Conservation (phyloP, 2,113 vertebrate species). For the Apodemus speciosus region DNA sequence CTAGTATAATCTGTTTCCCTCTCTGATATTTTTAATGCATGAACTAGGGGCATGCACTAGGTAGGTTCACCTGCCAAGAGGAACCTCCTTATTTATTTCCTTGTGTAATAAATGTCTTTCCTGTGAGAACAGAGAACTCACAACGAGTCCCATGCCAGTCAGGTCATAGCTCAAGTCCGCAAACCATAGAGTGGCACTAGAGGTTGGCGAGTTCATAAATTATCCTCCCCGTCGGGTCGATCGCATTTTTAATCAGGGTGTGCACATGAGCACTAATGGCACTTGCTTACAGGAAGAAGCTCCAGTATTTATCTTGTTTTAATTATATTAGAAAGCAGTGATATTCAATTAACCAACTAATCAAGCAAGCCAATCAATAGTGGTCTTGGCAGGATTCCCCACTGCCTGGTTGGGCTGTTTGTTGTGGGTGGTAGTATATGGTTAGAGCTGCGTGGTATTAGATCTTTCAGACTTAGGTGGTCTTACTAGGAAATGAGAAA, state of each 20-base stretch:
- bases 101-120: slow-evolving; percentile 7
- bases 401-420: neutral
- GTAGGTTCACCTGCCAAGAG: neutral
- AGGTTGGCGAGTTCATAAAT: slow-evolving; percentile 75
- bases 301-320: slow-evolving; percentile 85
- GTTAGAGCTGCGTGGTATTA: slow-evolving; percentile 19
- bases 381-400: slow-evolving; percentile 75
- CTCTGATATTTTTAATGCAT: neutral
- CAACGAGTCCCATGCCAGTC: neutral
- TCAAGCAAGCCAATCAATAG: slow-evolving; percentile 84
- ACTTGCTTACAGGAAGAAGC: slow-evolving; percentile 71
- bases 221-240: slow-evolving; percentile 65
- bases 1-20: neutral
- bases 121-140: neutral
- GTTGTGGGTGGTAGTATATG: neutral
- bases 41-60: neutral
- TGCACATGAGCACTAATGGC: slow-evolving; percentile 75
- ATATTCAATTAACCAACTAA: slow-evolving; percentile 87
- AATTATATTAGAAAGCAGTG: slow-evolving; percentile 82
- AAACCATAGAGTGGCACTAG: slow-evolving; percentile 44
- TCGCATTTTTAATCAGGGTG: slow-evolving; percentile 80
- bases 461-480: neutral
- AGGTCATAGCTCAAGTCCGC: neutral
- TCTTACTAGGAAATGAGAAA: neutral
- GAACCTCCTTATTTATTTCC: neutral